Evolutionary conservation across 2,888 invertebrate genomes (phyloP).

Genomic region (Brachynemurus nebulosus): DNA sequence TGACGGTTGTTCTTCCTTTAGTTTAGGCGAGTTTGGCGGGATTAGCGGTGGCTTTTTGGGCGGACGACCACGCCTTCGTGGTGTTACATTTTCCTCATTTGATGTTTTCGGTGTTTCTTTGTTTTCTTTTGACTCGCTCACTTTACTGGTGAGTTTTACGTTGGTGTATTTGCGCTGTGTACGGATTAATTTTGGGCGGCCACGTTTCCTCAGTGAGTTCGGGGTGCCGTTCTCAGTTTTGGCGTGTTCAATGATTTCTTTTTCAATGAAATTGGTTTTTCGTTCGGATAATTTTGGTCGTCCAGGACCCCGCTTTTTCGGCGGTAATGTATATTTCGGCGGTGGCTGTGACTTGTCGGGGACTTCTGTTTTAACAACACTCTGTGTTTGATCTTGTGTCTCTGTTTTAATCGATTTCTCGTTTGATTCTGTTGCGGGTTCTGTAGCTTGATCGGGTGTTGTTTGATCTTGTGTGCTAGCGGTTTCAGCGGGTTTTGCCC

Average conservation of each 20-base stretch:
- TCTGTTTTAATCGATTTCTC: no score
- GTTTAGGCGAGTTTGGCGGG: not conserved
- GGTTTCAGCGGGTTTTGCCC: not conserved
- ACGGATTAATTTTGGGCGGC: not conserved
- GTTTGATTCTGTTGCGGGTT: not conserved
- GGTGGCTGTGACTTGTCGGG: not conserved
- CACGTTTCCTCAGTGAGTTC: no score
- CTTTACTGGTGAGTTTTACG: not conserved
- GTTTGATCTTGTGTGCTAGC: not conserved
- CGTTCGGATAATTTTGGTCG: not conserved
- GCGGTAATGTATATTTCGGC: not conserved
- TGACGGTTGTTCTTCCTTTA: no score
- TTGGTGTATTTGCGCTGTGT: not conserved
- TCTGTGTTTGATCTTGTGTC: no score
- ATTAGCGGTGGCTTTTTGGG: not conserved
- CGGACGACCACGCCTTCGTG: not conserved
- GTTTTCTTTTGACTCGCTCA: not conserved
- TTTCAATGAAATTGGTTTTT: not conserved
- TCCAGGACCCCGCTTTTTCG: not conserved
- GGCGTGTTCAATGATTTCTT: not conserved
- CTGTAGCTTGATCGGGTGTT: not conserved
- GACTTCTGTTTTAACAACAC: not conserved
- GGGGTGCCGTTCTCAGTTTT: not conserved
- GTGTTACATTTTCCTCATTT: not conserved
- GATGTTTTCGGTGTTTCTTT: not conserved